phyloP scores from a whole-genome alignment of 2,797 vertebrate species.

The Gallinago stenura region DNA sequence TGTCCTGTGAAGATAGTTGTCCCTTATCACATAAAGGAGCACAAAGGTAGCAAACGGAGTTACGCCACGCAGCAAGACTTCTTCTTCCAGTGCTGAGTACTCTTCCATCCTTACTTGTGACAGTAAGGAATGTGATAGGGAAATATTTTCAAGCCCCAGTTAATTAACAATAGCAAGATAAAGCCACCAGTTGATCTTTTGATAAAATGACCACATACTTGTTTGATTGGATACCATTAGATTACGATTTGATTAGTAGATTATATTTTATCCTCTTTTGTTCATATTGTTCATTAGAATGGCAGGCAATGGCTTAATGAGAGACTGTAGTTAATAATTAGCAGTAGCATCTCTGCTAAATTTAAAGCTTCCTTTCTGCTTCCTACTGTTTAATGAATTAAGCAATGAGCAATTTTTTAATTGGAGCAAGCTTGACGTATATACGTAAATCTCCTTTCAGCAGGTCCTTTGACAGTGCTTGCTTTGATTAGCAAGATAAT shows the following conservation, averaged over 20 bases:
- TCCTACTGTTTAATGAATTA: slow-evolving; percentile 55
- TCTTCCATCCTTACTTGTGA: not conserved
- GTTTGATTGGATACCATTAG: not conserved
- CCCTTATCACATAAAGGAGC: not conserved
- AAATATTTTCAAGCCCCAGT: not conserved
- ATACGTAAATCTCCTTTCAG: not conserved
- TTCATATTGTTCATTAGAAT: slow-evolving; percentile 1
- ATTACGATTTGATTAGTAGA: slow-evolving; percentile 22
- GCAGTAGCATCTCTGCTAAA: slow-evolving; percentile 49
- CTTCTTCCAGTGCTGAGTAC: not conserved
- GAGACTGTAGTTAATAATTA: slow-evolving; percentile 51
- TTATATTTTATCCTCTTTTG: slow-evolving; percentile 26
- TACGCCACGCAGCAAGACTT: not conserved
- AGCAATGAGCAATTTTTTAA: slow-evolving; percentile 12
- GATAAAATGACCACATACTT: slow-evolving; percentile 24
- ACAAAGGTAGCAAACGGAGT: not conserved
- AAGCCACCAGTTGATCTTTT: not conserved
- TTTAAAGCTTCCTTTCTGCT: slow-evolving; percentile 51
- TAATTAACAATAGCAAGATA: slow-evolving; percentile 13
- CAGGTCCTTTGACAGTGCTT: slow-evolving; percentile 14
- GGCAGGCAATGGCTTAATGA: slow-evolving; percentile 49
- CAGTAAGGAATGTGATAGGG: not conserved
- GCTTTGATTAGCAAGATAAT: slow-evolving; percentile 40
- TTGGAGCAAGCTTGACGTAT: not conserved
- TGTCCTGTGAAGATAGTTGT: not conserved